These are phyloP conservation scores for Melitaea athalia DNA, from an alignment of 2,888 invertebrate genomes.

Conservation along the genomic window DNA sequence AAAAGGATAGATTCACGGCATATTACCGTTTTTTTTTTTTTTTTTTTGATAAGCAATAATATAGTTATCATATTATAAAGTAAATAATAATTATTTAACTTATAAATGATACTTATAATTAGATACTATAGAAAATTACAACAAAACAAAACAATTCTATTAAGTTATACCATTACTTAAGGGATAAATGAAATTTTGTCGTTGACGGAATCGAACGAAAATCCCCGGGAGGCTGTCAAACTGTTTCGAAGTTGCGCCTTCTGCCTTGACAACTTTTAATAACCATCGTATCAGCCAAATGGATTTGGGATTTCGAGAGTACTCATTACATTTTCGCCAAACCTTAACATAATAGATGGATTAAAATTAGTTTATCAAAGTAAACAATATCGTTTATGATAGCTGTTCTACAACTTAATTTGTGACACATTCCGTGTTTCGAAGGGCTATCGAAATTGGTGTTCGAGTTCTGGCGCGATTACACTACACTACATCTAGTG, in stretches of 20 bases:
- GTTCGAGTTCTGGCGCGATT: too few relatives aligned
- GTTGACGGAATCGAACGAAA: slow-evolving; percentile 70
- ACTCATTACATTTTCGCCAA: slow-evolving; percentile 54
- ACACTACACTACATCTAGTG: too few relatives aligned
- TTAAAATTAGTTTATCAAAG: background rate
- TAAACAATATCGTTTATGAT: background rate
- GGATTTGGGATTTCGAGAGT: slow-evolving; percentile 59
- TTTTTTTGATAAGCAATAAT: background rate
- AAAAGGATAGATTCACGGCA: slow-evolving; percentile 20
- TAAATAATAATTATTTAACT: too few relatives aligned
- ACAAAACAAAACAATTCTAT: slow-evolving; percentile 32
- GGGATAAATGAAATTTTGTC: slow-evolving; percentile 75
- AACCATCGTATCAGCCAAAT: slow-evolving; percentile 77
- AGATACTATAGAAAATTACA: background rate
- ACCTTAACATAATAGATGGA: slow-evolving; percentile 34
- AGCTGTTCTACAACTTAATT: too few relatives aligned
- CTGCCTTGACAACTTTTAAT: slow-evolving; percentile 77
- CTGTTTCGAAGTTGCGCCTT: slow-evolving; percentile 65
- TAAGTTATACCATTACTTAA: slow-evolving; percentile 43
- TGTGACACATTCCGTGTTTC: too few relatives aligned
- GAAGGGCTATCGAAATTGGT: too few relatives aligned
- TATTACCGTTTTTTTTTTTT: background rate
- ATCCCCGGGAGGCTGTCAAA: slow-evolving; percentile 73
- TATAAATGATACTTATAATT: background rate
- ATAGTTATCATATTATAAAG: background rate